Evolutionary conservation across 2,888 invertebrate species (phyloP).

Genomic region (Andrena hattorfiana): DNA sequence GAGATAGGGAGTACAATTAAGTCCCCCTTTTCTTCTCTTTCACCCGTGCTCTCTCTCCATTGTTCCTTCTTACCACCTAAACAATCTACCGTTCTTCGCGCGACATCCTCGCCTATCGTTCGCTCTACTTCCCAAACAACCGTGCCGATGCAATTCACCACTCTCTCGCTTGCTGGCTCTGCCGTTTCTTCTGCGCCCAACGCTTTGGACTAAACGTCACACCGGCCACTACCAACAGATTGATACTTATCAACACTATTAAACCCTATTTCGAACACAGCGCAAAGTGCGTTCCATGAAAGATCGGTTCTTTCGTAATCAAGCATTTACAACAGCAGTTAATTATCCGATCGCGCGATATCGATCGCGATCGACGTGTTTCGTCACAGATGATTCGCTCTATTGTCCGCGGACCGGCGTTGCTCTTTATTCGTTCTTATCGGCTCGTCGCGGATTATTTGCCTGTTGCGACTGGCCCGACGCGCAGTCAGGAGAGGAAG

Average conservation of each 20-base stretch:
- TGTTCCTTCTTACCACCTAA: conserved; percentile 10
- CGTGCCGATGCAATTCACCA: not conserved
- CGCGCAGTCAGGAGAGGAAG: not conserved
- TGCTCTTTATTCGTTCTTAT: conserved; percentile 38
- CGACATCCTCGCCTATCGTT: conserved; percentile 25
- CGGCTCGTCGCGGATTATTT: conserved; percentile 36
- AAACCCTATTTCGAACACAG: not conserved
- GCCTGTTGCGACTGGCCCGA: not conserved
- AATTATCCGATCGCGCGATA: not conserved
- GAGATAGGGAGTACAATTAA: not conserved
- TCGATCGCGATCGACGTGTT: conserved; percentile 4
- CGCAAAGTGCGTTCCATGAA: not conserved
- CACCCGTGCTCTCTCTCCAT: not conserved
- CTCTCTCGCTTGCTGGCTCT: not conserved
- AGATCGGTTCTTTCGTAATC: not conserved
- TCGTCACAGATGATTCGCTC: not conserved
- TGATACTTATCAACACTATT: not conserved
- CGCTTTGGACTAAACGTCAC: not conserved
- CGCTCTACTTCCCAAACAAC: conserved; percentile 23
- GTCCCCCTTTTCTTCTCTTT: not conserved
- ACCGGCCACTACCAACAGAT: not conserved
- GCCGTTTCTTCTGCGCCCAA: not conserved
- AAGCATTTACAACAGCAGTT: not conserved
- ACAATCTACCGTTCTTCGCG: conserved; percentile 8
- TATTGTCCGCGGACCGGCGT: conserved; percentile 1